Conservation (phyloP, 2,888 invertebrate species). For the Blera fallax region DNA sequence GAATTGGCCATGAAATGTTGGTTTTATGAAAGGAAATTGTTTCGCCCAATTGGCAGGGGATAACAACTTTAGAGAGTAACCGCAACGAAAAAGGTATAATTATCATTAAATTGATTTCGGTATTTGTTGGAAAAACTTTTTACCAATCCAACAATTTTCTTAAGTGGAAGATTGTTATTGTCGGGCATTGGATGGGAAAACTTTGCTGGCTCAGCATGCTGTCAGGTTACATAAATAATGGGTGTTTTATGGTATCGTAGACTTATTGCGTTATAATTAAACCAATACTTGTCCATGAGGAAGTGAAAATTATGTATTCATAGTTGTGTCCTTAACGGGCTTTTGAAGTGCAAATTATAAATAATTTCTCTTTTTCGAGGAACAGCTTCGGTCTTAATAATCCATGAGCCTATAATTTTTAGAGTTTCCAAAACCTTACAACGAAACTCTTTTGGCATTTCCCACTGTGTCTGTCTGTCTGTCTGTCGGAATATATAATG, state of each 20-base stretch:
- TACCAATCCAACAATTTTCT: not conserved
- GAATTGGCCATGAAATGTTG: conserved; percentile 15
- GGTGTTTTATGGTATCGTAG: not conserved
- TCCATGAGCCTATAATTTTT: no score
- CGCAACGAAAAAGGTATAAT: not conserved
- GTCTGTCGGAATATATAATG: no score
- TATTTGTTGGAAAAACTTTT: not conserved
- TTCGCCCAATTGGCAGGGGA: conserved; percentile 8
- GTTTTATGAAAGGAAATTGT: conserved; percentile 1
- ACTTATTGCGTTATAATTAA: not conserved
- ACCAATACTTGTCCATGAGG: not conserved
- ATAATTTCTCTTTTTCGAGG: no score
- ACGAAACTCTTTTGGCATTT: no score
- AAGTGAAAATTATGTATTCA: not conserved
- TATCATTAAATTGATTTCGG: conserved; percentile 14
- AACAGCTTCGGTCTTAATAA: no score
- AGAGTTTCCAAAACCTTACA: no score
- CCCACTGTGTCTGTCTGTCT: no score
- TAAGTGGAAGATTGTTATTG: not conserved
- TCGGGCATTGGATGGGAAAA: not conserved
- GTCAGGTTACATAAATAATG: not conserved
- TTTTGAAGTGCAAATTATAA: not conserved
- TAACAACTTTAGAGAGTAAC: not conserved
- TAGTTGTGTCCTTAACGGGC: not conserved
- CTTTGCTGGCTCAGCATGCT: not conserved